These are phyloP conservation scores for Acanthurus tractus DNA, from an alignment of 2,797 vertebrate genomes.

Conservation along the genomic window DNA sequence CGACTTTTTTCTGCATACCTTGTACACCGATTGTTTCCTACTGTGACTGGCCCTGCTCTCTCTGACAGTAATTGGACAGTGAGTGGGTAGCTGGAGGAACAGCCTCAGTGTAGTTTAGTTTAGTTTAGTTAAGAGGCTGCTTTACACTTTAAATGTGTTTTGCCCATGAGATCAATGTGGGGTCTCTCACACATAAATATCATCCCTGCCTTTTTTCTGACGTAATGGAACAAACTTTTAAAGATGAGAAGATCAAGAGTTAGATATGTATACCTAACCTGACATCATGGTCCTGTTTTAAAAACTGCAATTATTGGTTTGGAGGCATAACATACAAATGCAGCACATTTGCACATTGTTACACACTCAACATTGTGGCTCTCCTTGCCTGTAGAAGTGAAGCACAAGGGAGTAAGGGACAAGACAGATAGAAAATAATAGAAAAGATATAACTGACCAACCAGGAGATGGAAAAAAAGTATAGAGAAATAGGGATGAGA, in stretches of 20 bases:
- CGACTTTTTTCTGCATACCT: not conserved
- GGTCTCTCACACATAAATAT: constrained; percentile 39
- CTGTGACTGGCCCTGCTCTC: constrained; percentile 18
- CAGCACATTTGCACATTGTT: constrained; percentile 17
- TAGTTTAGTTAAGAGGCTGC: not conserved
- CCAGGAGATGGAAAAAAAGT: constrained; percentile 36
- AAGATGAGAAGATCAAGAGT: not conserved
- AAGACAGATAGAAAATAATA: constrained; percentile 53
- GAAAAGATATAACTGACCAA: constrained; percentile 57
- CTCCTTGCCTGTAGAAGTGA: constrained; percentile 23
- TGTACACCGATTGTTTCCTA: constrained; percentile 16
- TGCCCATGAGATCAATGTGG: constrained; percentile 20
- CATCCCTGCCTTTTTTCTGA: constrained; percentile 8
- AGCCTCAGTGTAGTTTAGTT: constrained; percentile 22
- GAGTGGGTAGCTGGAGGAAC: constrained; percentile 5
- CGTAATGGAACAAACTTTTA: constrained; percentile 31
- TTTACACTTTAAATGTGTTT: constrained; percentile 44
- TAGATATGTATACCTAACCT: constrained; percentile 24
- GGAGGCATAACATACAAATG: constrained; percentile 25
- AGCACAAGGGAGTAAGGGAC: constrained; percentile 7
- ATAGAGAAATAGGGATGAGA: constrained; percentile 43
- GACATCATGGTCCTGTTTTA: constrained; percentile 19
- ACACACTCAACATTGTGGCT: not conserved
- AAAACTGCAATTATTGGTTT: constrained; percentile 16
- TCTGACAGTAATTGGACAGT: constrained; percentile 40